Conservation (phyloP, 1,140 invertebrate species). For the Gyrodactylus bullatarudis region DNA sequence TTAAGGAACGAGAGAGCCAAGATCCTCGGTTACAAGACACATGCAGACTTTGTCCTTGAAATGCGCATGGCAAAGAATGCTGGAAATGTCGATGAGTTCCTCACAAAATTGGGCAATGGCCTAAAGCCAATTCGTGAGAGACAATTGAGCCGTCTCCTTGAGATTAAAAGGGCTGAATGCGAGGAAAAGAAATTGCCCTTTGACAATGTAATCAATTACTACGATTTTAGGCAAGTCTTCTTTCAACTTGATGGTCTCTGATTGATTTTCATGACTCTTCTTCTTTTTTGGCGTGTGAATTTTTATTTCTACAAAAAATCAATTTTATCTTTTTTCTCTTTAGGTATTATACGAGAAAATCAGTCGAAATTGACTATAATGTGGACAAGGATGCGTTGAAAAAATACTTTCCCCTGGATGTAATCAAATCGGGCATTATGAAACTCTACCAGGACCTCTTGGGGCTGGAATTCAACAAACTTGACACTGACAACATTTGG, state of each 20-base stretch:
- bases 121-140: slow-evolving; percentile 20
- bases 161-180: slow-evolving; percentile 22
- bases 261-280: no score
- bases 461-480: slow-evolving; percentile 20
- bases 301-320: not conserved
- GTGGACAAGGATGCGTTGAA: slow-evolving; percentile 24
- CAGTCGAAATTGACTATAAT: not conserved
- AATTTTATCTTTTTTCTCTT: no score
- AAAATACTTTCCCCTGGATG: slow-evolving; percentile 24
- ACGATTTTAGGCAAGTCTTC: not conserved
- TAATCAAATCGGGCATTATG: slow-evolving; percentile 23
- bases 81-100: slow-evolving; percentile 21
- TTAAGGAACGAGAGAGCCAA: slow-evolving; percentile 16
- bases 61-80: slow-evolving; percentile 25
- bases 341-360: not conserved
- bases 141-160: slow-evolving; percentile 19
- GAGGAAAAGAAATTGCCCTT: not conserved
- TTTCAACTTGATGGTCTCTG: no score
- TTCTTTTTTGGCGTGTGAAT: no score
- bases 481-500: slow-evolving; percentile 21
- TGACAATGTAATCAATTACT: not conserved
- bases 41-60: slow-evolving; percentile 23
- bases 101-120: slow-evolving; percentile 20
- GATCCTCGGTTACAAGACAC: slow-evolving; percentile 22
- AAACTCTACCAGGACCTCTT: slow-evolving; percentile 25